Base-by-base conservation (phyloP, 2,113 vertebrate species). In the Probosciger aterrimus region DNA sequence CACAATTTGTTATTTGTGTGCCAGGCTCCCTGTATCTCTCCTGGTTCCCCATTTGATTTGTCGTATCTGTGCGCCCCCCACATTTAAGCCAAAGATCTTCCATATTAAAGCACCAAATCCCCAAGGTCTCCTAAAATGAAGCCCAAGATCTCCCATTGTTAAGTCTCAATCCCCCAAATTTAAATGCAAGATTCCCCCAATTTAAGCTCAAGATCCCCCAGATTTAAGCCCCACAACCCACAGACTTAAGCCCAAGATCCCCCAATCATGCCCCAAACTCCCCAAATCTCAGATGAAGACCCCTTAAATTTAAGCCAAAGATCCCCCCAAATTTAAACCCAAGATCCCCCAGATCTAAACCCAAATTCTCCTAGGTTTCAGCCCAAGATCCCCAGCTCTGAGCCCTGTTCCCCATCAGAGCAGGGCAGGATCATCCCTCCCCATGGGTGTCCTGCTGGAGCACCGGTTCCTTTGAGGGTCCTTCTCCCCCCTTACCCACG, bases 341-440 rank as follows among this genome's bases (percentile, higher is more conserved):
- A 3, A 35, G 0, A 31, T 74, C 50, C 5, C 35, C 10, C 28
- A 64, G 7, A 14, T 18, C 2, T 7, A 14, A 23, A 18, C 35
- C n/a, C 18, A 27, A 46, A 5, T 35, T 24, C 7, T 5, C 6
- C 17, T 11, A 28, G 1, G 10, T 49, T 28, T 37, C 78, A 78
- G 3, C 10, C 59, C 22, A 6, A 53, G 2, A 18, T 13, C 11
- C 5, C 3, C 50, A 60, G 9, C 13, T 23, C 14, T 39, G 6
- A 14, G 6, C 27, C 41, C 37, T 0, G 2, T 7, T 10, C 23
- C 9, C 43, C n/a, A 8, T 0, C 55, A 44, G 28, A 7, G 11
- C 2, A 2, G 49, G 22, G 44, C 50, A n/a, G 71, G 77, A 31
- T 30, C n/a, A 5, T 12, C 18, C 62, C 64, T 20, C 10, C 18